Percentiles rank a stretch among this genome's conserved stretches.
These are phyloP conservation scores for Pollenia labialis DNA, from an alignment of 2,888 invertebrate genomes.

Conservation along the genomic window DNA sequence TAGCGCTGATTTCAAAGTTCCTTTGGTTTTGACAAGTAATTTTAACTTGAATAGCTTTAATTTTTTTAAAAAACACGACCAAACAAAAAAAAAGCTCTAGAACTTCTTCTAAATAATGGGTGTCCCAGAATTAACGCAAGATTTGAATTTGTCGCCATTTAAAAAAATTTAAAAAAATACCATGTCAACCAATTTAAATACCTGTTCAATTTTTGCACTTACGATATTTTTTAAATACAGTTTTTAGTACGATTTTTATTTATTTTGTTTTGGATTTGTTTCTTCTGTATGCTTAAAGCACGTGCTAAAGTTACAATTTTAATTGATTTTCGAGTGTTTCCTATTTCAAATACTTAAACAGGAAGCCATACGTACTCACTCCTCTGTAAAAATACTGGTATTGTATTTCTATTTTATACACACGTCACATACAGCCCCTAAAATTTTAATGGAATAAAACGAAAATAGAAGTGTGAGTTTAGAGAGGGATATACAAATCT, in stretches of 20 bases:
- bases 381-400: neutral
- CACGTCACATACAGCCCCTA: constrained; percentile 47
- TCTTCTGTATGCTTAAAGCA: constrained; percentile 43
- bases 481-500: constrained; percentile 2
- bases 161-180: no score
- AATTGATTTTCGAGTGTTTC: constrained; percentile 71
- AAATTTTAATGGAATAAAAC: neutral
- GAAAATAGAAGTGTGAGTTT: constrained; percentile 11
- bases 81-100: no score
- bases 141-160: no score
- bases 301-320: constrained; percentile 73
- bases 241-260: constrained; percentile 22
- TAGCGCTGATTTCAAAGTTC: no score
- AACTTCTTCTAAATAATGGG: no score
- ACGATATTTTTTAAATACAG: neutral
- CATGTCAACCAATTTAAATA: no score
- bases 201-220: neutral
- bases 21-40: no score
- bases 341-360: constrained; percentile 69
- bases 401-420: constrained; percentile 1
- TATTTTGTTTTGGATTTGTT: neutral
- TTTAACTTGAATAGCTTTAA: no score
- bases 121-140: no score
- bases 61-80: no score
- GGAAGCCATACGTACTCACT: constrained; percentile 62